Evolutionary conservation across 2,113 vertebrate species (phyloP).

Genomic region (Corythaixoides concolor): DNA sequence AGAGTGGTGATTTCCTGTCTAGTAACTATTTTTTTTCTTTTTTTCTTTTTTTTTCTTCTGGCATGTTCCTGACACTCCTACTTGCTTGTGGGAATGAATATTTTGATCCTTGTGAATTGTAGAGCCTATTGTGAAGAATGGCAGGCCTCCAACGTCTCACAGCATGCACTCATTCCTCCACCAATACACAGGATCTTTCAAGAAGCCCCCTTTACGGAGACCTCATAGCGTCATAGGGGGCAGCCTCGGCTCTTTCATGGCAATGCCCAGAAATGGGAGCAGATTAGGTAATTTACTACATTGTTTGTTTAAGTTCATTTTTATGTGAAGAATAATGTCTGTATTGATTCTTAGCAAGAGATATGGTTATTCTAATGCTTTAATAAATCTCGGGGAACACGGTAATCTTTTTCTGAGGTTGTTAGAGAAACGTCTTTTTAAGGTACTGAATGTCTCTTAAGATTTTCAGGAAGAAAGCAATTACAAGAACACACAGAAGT

Average conservation of each 20-base stretch:
- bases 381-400: not conserved
- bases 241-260: constrained; percentile 92
- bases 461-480: not conserved
- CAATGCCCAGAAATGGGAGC: constrained; percentile 93
- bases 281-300: constrained; percentile 84
- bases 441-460: not conserved
- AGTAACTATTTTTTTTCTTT: constrained; percentile 46
- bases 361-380: not conserved
- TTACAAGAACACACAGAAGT: not conserved
- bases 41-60: constrained; percentile 23
- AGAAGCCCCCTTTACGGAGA: constrained; percentile 90
- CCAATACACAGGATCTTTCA: constrained; percentile 94
- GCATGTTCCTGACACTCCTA: constrained; percentile 67
- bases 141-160: constrained; percentile 91
- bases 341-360: not conserved
- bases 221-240: constrained; percentile 95
- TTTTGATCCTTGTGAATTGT: constrained; percentile 66
- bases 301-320: not conserved
- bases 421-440: not conserved
- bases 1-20: constrained; percentile 24
- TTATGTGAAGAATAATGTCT: not conserved
- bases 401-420: not conserved
- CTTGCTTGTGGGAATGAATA: constrained; percentile 69
- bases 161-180: constrained; percentile 97
- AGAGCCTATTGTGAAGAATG: constrained; percentile 90